Base-by-base conservation (phyloP, 2,113 vertebrate genomes). In the Gymnobelideus leadbeateri region DNA sequence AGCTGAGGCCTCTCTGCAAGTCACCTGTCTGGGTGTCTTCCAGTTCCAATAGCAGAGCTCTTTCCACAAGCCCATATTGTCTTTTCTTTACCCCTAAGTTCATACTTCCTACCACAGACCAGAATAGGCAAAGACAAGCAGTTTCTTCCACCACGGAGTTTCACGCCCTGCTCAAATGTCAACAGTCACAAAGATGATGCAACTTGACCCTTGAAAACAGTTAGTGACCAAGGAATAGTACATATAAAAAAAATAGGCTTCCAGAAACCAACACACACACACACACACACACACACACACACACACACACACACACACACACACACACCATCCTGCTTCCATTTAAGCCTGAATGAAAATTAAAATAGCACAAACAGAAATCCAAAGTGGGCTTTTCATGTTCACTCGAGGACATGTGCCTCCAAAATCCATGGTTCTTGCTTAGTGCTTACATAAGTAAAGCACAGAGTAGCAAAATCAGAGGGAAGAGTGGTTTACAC, bases 191-290 rank as follows among this genome's bases (percentile, higher is more conserved):
- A 53, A 93, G 26, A 89, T 6, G 6, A 25, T 90, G n/a, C 50
- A 31, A 89, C 46, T 92, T 96, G 93, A 90, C 54, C 23, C 11
- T 2, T 37, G 50, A 55, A 19, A 3, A 49, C 91, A 77, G 6
- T 84, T 1, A 84, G 37, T 93, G 51, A 94, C 94, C 92, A 96
- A 92, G 77, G 95, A 92, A 57, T 0, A 89, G 28, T 92, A 93
- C 43, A 84, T 84, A 51, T 51, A 10, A 2, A 3, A 94, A 52
- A 55, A 55, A 26, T 5, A 92, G 51, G 5, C 37, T 91, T 54
- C 68, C 51, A 31, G 1, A 94, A 93, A 93, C 53, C 92, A 96
- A 53, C 6, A 57, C 1, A 68, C 4, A 77, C 61, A 77, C 37
- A 53, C 2, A 68, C 37, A 77, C 37, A 77, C 61, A 21, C 57